phyloP scores from a whole-genome alignment of 2,113 vertebrate species.

The Cochlearius cochlearius region DNA sequence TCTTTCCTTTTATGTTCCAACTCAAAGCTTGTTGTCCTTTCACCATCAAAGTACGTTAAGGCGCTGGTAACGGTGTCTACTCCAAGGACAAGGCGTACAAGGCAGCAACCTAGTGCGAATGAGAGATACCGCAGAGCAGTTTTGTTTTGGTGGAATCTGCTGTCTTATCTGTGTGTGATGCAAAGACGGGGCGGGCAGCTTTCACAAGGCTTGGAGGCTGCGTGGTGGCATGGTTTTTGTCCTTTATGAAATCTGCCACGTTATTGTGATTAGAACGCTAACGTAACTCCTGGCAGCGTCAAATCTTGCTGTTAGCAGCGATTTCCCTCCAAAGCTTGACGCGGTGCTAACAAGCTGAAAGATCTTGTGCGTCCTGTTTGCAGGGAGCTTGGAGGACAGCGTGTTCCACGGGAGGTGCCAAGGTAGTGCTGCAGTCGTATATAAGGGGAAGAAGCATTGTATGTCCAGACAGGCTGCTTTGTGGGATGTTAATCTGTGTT shows the following conservation, averaged over 20 bases:
- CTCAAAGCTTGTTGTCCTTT: background rate
- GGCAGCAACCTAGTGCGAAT: background rate
- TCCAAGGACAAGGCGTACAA: background rate
- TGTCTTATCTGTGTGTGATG: background rate
- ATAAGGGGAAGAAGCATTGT: background rate
- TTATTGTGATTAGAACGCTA: background rate
- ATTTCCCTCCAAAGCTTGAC: background rate
- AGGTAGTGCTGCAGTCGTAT: background rate
- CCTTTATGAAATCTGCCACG: background rate
- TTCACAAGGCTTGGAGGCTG: background rate
- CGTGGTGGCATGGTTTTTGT: background rate
- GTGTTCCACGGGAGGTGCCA: slow-evolving; percentile 2
- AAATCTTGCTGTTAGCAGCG: background rate
- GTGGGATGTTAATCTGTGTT: background rate
- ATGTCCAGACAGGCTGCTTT: background rate
- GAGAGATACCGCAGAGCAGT: background rate
- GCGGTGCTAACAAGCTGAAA: background rate
- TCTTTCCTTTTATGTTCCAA: background rate
- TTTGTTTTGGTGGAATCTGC: slow-evolving; percentile 1
- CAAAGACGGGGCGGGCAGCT: background rate
- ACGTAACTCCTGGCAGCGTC: slow-evolving; percentile 16
- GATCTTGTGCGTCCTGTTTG: background rate
- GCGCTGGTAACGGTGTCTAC: accelerated
- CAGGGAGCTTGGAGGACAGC: background rate
- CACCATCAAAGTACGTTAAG: background rate